Conservation (phyloP, 2,797 vertebrate genomes). For the Acridotheres tristis region DNA sequence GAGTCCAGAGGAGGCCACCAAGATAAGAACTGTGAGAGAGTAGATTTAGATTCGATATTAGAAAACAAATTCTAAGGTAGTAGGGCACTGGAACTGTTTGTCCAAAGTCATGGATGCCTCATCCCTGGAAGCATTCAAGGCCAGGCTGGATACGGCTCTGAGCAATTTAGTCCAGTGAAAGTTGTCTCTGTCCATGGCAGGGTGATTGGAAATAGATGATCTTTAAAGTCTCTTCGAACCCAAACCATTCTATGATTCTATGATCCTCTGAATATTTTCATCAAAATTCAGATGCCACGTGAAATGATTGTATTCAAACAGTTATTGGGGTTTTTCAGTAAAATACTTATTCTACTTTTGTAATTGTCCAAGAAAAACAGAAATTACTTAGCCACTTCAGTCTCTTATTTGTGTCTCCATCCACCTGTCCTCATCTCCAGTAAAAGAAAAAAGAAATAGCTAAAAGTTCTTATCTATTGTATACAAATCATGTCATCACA, state of each 20-base stretch:
- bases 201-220: not conserved
- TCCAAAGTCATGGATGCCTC: not conserved
- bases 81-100: not conserved
- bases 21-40: not conserved
- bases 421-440: not conserved
- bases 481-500: not conserved
- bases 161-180: not conserved
- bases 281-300: not conserved
- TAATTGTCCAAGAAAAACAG: not conserved
- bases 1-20: not conserved
- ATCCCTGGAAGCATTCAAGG: not conserved
- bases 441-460: not conserved
- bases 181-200: not conserved
- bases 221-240: not conserved
- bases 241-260: not conserved
- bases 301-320: not conserved
- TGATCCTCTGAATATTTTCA: not conserved
- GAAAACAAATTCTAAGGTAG: not conserved
- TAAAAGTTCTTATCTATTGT: not conserved
- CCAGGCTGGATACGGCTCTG: not conserved
- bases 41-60: not conserved
- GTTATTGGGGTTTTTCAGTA: not conserved
- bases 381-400: not conserved
- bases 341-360: not conserved
- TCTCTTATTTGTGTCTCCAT: not conserved